Percentiles rank a stretch among this genome's conserved stretches.
Evolutionary conservation across 1,140 invertebrate genomes (phyloP).

Genomic region (Aphelinus atriplicis): DNA sequence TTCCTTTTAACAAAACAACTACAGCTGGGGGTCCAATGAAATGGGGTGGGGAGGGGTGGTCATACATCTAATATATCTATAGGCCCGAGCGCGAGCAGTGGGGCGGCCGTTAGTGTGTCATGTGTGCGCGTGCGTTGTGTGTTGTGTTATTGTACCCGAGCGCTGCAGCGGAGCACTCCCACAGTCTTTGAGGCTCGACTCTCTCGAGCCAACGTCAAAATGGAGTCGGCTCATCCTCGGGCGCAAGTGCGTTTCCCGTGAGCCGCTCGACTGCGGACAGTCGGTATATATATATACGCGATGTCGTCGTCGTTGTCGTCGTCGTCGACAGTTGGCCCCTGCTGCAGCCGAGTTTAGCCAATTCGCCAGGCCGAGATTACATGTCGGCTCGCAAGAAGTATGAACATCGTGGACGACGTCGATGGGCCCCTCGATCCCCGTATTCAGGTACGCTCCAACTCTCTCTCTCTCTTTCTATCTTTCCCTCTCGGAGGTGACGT

Average conservation of each 20-base stretch:
- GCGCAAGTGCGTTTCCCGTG: conserved; percentile 29
- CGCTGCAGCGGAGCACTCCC: too few relatives aligned
- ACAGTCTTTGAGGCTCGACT: too few relatives aligned
- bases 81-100: too few relatives aligned
- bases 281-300: not conserved
- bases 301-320: not conserved
- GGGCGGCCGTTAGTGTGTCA: too few relatives aligned
- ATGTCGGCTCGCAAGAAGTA: conserved; percentile 42
- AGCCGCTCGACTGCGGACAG: conserved; percentile 12
- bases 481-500: not conserved
- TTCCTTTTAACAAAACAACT: too few relatives aligned
- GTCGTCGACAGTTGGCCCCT: not conserved
- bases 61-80: too few relatives aligned
- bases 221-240: conserved; percentile 45
- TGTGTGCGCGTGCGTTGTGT: too few relatives aligned
- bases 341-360: conserved; percentile 6
- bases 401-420: conserved; percentile 62
- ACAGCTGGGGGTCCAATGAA: too few relatives aligned
- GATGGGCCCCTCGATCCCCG: conserved; percentile 62
- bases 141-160: too few relatives aligned
- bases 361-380: conserved; percentile 39
- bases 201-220: conserved; percentile 39
- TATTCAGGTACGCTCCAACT: conserved; percentile 54
- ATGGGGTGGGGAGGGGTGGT: too few relatives aligned
- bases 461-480: not conserved